Conservation (phyloP, 2,797 vertebrate genomes). For the Myotis daubentonii region DNA sequence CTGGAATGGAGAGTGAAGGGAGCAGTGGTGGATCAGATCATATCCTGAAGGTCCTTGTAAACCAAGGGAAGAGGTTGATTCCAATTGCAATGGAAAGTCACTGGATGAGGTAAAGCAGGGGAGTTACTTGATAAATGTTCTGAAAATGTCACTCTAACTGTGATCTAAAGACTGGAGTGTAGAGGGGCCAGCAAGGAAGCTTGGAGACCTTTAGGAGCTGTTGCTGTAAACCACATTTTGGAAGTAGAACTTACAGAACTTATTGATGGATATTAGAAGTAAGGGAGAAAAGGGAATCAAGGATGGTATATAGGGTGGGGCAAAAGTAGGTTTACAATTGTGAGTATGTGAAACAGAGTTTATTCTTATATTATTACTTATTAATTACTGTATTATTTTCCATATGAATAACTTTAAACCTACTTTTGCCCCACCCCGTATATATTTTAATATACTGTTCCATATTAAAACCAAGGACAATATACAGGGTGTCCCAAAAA, state of each 20-base stretch:
- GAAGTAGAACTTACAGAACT: background rate
- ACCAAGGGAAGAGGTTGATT: background rate
- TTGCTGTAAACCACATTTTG: background rate
- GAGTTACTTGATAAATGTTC: background rate
- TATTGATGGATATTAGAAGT: background rate
- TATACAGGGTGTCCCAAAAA: background rate
- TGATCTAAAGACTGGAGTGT: background rate
- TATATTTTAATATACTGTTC: background rate
- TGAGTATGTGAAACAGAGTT: background rate
- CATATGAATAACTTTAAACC: background rate
- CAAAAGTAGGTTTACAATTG: background rate
- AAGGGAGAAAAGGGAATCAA: background rate
- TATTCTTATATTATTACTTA: background rate
- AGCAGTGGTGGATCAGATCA: background rate
- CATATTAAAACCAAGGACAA: background rate
- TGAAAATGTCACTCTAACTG: background rate
- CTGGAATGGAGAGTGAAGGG: background rate
- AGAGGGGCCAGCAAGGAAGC: background rate
- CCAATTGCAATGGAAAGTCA: background rate
- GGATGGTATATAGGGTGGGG: background rate
- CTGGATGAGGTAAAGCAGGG: background rate
- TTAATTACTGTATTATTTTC: background rate
- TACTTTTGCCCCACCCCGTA: background rate
- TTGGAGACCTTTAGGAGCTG: background rate
- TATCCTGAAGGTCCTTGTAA: background rate